A percentile compares a stretch with the other conserved stretches of the same genome.
phyloP scores from a whole-genome alignment of 2,113 vertebrate species.

The Ahaetulla prasina region DNA sequence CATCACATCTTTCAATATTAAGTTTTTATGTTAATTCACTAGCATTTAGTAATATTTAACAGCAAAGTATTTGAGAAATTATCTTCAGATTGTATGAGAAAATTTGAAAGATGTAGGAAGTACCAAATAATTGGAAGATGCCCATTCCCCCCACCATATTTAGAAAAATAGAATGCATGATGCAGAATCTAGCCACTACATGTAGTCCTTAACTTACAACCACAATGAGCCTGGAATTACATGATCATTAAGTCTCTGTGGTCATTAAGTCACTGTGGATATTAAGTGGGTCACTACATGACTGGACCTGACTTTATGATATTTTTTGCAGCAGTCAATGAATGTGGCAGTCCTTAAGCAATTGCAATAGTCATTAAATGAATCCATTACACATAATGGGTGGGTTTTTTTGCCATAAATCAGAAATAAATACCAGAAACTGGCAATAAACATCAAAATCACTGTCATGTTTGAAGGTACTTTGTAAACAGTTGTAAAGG shows the following conservation, averaged over 20 bases:
- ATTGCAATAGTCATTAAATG: background rate
- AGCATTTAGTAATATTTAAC: background rate
- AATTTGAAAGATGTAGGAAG: background rate
- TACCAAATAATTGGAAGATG: background rate
- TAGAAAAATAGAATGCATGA: background rate
- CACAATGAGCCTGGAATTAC: background rate
- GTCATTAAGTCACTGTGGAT: too few relatives aligned
- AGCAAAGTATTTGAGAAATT: background rate
- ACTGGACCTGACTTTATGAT: too few relatives aligned
- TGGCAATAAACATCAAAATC: background rate
- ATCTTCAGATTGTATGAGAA: background rate
- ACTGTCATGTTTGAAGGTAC: background rate
- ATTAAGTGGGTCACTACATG: too few relatives aligned
- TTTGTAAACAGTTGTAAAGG: background rate
- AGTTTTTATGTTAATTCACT: background rate
- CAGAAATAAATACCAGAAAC: background rate
- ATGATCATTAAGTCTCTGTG: too few relatives aligned
- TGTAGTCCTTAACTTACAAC: background rate
- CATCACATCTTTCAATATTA: too few relatives aligned
- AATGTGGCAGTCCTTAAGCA: background rate
- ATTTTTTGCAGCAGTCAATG: too few relatives aligned
- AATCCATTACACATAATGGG: background rate
- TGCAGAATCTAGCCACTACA: background rate
- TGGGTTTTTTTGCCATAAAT: background rate
- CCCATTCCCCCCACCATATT: background rate